Conservation (phyloP, 2,888 invertebrate species). For the Idaea dimidiata region DNA sequence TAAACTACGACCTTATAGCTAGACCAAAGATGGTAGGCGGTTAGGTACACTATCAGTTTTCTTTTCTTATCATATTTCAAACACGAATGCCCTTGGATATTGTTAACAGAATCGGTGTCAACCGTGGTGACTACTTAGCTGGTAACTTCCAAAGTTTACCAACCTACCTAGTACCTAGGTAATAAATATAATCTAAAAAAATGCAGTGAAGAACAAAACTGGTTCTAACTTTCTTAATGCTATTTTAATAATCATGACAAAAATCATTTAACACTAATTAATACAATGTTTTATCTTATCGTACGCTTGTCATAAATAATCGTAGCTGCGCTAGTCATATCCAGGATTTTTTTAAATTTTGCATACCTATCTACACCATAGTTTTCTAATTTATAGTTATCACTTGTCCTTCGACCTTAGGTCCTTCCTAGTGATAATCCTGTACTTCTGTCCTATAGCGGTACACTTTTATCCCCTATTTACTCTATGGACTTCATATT, state of each 20-base stretch:
- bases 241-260: neutral
- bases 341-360: neutral
- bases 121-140: neutral
- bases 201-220: neutral
- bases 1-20: neutral
- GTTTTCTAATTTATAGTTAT: too few relatives aligned
- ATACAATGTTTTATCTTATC: neutral
- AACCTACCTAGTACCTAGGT: neutral
- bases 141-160: neutral
- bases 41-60: neutral
- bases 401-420: too few relatives aligned
- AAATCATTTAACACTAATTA: neutral
- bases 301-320: neutral
- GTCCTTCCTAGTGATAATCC: too few relatives aligned
- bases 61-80: slow-evolving; percentile 1
- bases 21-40: neutral
- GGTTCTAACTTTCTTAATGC: neutral
- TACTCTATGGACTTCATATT: too few relatives aligned
- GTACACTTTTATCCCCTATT: too few relatives aligned
- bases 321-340: neutral
- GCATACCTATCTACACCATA: too few relatives aligned
- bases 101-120: neutral
- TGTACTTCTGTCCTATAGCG: too few relatives aligned
- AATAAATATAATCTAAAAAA: neutral
- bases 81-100: neutral